Evolutionary conservation across 2,888 invertebrate species (phyloP), one percentile per base, ranked within the genome.

Genomic region (Drosophila dives): DNA sequence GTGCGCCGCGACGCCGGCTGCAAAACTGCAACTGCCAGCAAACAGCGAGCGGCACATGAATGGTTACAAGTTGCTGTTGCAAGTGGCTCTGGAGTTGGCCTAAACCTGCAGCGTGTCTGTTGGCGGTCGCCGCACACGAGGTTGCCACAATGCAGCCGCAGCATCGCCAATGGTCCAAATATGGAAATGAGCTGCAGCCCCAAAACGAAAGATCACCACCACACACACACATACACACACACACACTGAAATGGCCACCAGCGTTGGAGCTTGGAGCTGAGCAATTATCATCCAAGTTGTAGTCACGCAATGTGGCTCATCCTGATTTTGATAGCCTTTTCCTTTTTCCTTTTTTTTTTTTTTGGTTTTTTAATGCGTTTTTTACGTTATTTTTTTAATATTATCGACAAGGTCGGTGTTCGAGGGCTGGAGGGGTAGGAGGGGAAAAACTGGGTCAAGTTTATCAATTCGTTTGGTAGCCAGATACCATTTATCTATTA

Each of bases 81-180:
- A 45, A 45, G 45, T 29, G 40, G n/a, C 23, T 42, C 58, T 63
- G 80, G 56, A 48, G 53, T 38, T 49, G 56, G 45, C 51, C 53
- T 55, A 67, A 45, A 42, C n/a, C 54, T 62, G 38, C 59, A 72
- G 55, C 54, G 45, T 76, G 85, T 68, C 84, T 85, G 89, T 80
- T 85, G 89, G 89, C 89, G 87, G 89, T 86, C 87, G 89, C 85
- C 88, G 61, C 87, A 85, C 89, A 85, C 89, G 88, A 87, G 88
- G 83, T 72, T 69, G 76, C 64, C 64, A 20, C 79, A 60, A 42
- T 64, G 71, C 79, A 77, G 67, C 63, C 71, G 48, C 36, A 29
- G 38, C 58, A 65, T 71, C 66, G 51, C 34, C 58, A 72, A 80
- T 70, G 87, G 60, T 50, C 74, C 68, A 82, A 85, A 89, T 85